phyloP scores from a whole-genome alignment of 2,888 invertebrate genomes.

The Himalopsyche tibetana region DNA sequence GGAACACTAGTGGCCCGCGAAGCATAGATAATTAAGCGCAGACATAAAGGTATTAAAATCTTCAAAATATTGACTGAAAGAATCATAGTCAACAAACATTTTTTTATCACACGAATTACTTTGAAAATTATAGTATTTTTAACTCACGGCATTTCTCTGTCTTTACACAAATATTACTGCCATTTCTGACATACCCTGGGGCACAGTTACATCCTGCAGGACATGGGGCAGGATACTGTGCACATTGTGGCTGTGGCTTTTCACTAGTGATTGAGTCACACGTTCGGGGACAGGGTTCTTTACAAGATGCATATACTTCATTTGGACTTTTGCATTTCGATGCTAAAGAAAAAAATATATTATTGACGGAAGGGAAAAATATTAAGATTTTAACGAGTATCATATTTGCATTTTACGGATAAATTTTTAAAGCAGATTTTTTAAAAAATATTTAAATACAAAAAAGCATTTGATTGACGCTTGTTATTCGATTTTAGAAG shows the following conservation, averaged over 20 bases:
- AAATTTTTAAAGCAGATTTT: too few species aligned
- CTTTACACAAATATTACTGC: slow-evolving; percentile 47
- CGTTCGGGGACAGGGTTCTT: background rate
- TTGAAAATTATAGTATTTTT: background rate
- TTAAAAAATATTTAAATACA: too few species aligned
- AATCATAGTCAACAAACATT: too few species aligned
- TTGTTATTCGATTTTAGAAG: too few species aligned
- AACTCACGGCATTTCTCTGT: slow-evolving; percentile 47
- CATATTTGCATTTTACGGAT: too few species aligned
- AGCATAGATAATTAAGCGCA: too few species aligned
- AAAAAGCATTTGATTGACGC: too few species aligned
- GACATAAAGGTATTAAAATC: too few species aligned
- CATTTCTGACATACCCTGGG: slow-evolving; percentile 53
- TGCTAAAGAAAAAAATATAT: background rate
- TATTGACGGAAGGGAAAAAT: too few species aligned
- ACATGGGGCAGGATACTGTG: slow-evolving; percentile 41
- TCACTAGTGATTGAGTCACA: background rate
- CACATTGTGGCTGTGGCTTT: slow-evolving; percentile 3
- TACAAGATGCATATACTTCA: background rate
- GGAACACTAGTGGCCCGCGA: too few species aligned
- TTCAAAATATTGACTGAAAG: too few species aligned
- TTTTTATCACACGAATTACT: background rate
- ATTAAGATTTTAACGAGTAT: too few species aligned
- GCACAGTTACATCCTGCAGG: slow-evolving; percentile 55
- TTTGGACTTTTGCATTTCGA: background rate